These are phyloP conservation scores for Ormia ochracea DNA, from an alignment of 2,888 invertebrate species.

Conservation along the genomic window DNA sequence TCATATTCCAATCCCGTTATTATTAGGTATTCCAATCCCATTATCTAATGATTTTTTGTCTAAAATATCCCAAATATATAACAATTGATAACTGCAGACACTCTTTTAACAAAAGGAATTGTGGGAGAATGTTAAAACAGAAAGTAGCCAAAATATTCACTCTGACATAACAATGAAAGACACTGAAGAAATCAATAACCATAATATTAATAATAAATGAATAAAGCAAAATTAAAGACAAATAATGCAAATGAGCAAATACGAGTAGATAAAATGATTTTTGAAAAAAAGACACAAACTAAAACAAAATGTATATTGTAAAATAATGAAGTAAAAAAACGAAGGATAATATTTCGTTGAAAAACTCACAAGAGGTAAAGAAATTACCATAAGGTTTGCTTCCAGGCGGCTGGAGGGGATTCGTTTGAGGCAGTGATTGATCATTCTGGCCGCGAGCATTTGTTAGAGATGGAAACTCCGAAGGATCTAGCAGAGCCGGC, in stretches of 20 bases:
- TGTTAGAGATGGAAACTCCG: conserved; percentile 94
- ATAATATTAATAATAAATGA: conserved; percentile 6
- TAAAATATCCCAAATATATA: too few species aligned
- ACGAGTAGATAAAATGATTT: conserved; percentile 25
- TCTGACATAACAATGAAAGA: too few species aligned
- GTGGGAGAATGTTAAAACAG: too few species aligned
- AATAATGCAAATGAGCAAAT: not conserved
- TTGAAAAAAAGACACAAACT: conserved; percentile 63
- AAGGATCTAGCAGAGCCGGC: conserved; percentile 92
- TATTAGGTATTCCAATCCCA: too few species aligned
- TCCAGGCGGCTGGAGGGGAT: conserved; percentile 92
- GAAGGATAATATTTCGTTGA: conserved; percentile 69
- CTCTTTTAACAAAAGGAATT: too few species aligned
- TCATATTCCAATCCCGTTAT: too few species aligned
- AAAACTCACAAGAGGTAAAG: conserved; percentile 77
- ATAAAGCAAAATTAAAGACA: not conserved
- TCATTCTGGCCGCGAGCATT: conserved; percentile 87
- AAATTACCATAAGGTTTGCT: conserved; percentile 92
- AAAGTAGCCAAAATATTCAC: too few species aligned
- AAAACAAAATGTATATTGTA: conserved; percentile 58
- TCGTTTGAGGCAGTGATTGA: conserved; percentile 86
- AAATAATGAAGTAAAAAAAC: conserved; percentile 57
- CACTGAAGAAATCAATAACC: not conserved
- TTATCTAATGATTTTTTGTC: too few species aligned
- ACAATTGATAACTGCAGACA: too few species aligned